Conservation (phyloP, 2,113 vertebrate genomes). For the Athene noctua region DNA sequence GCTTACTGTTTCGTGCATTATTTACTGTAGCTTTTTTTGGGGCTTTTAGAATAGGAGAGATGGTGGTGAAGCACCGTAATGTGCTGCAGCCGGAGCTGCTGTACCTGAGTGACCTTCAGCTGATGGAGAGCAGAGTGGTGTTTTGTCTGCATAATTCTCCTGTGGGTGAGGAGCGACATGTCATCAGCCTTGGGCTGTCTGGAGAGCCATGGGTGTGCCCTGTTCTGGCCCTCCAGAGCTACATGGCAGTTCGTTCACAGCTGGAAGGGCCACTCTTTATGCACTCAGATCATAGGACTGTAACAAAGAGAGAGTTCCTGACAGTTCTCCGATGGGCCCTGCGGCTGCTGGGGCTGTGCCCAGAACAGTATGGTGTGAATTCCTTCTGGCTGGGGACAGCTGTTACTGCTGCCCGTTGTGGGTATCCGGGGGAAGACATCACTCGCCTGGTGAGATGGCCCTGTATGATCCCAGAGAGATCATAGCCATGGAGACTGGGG, state of each 20-base stretch:
- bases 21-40: conserved; percentile 51
- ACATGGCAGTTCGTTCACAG: accelerated
- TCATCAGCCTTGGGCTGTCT: background rate
- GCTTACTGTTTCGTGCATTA: conserved; percentile 10
- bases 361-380: background rate
- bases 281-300: accelerated
- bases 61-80: background rate
- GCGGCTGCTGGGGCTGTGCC: background rate
- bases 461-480: background rate
- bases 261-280: conserved; percentile 10
- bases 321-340: background rate
- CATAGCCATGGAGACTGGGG: background rate
- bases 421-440: accelerated
- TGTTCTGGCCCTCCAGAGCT: background rate
- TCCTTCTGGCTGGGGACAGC: conserved; percentile 51
- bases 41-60: conserved; percentile 17
- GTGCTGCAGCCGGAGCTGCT: conserved; percentile 23
- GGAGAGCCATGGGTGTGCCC: conserved; percentile 25
- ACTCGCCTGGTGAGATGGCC: conserved; percentile 33
- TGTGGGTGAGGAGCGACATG: background rate
- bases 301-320: background rate
- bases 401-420: background rate
- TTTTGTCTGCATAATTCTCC: background rate
- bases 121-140: background rate
- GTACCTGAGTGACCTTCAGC: background rate